These are phyloP conservation scores for Eciton burchellii DNA, from an alignment of 1,140 invertebrate genomes.

Conservation along the genomic window DNA sequence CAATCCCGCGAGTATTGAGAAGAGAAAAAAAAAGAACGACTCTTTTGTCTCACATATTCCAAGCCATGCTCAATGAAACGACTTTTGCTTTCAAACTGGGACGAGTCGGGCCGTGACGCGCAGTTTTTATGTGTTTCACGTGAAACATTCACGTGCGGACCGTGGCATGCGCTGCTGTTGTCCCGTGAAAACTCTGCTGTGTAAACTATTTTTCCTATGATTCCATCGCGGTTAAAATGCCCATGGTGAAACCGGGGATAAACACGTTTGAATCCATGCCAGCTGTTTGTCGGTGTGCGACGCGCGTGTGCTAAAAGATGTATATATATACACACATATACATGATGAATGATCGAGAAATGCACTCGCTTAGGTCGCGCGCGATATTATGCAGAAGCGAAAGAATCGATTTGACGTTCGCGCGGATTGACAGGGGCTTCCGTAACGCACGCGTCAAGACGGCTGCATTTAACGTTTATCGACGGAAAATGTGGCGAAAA, in stretches of 20 bases:
- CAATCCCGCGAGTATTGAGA: neutral
- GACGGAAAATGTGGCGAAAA: slow-evolving; percentile 52
- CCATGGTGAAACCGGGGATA: slow-evolving; percentile 46
- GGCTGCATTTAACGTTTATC: slow-evolving; percentile 58
- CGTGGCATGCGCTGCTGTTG: neutral
- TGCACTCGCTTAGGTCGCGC: slow-evolving; percentile 25
- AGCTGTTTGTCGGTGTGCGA: slow-evolving; percentile 34
- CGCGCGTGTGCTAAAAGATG: slow-evolving; percentile 8
- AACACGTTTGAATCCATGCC: slow-evolving; percentile 61
- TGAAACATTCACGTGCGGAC: slow-evolving; percentile 48
- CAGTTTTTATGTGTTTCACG: slow-evolving; percentile 36
- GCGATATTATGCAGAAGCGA: slow-evolving; percentile 48
- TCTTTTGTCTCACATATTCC: slow-evolving; percentile 41
- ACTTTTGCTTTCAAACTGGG: slow-evolving; percentile 52
- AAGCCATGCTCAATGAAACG: slow-evolving; percentile 45
- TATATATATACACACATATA: slow-evolving; percentile 4
- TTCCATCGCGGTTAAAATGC: slow-evolving; percentile 37
- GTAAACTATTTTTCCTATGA: slow-evolving; percentile 49
- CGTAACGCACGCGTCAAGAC: slow-evolving; percentile 57
- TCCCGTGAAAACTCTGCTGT: slow-evolving; percentile 24
- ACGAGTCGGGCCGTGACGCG: neutral
- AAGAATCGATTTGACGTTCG: slow-evolving; percentile 60
- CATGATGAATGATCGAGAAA: neutral
- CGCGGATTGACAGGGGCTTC: slow-evolving; percentile 40
- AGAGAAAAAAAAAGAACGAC: neutral